Base-by-base conservation (phyloP, 2,888 invertebrate genomes). In the Epiblema foenella region DNA sequence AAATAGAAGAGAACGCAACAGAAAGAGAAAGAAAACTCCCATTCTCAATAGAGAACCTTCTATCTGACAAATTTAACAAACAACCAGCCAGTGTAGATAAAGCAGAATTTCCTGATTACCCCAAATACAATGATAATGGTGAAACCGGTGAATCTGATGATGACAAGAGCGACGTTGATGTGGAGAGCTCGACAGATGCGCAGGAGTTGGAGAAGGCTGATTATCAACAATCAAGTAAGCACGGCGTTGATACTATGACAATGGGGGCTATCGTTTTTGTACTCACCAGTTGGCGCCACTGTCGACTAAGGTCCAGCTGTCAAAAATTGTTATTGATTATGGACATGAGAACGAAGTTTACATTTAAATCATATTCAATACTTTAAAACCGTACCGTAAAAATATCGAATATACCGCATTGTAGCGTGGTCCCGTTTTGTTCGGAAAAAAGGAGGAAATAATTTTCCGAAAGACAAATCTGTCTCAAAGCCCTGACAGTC, bases 21-120 rank as follows among this genome's bases (percentile, higher is more conserved):
- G 88, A 87, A 62, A 91, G 83, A 0, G 92, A 91, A 72, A 73
- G 79, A 0, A 91, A 89, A 79, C 74, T 93, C 11, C 82, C 92
- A 0, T 93, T 93, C 79, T 93, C 93, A 0, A 93, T 93, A 59
- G 93, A 93, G 49, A 93, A 81, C 77, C 82, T 93, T 60, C 77
- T 93, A 2, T 89, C 93, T 1, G 87, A 89, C 75, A 93, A 90
- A 78, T 87, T 90, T 71, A 81, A 82, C 46, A 80, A 76, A 8
- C 74, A 73, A n/a, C 68, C 66, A 15, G 59, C 73, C 73, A 63
- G 67, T 49, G 52, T 70, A 20, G 39, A 72, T 46, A 51, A 75
- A 57, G 67, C 75, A 62, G 68, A 81, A 76, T 42, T 77, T 42
- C 39, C 56, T 24, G 24, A 69, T 46, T 65, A 73, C 78, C 17